Evolutionary conservation across 2,888 invertebrate species (phyloP).

Genomic region (Eulithis testata): DNA sequence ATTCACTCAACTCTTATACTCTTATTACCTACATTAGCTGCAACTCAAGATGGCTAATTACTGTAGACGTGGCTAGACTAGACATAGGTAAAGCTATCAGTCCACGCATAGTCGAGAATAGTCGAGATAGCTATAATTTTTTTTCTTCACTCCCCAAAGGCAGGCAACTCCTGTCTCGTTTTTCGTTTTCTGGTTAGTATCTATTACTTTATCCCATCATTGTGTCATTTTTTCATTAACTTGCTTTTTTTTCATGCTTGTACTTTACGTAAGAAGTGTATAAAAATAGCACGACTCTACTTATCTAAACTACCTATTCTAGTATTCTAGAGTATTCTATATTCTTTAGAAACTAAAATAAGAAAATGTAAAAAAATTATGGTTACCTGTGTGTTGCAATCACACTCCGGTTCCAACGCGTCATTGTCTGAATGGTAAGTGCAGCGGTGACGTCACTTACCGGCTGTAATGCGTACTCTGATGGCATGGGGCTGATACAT

Average conservation of each 20-base stretch:
- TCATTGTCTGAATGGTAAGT: constrained; percentile 31
- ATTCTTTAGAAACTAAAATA: too few relatives aligned
- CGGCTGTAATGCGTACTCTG: constrained; percentile 20
- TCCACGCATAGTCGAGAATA: background rate
- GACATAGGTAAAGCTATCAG: background rate
- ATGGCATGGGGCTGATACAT: constrained; percentile 5
- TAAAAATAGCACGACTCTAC: too few relatives aligned
- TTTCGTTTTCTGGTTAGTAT: too few relatives aligned
- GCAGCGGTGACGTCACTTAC: constrained; percentile 29
- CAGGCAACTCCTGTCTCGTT: too few relatives aligned
- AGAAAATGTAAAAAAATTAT: too few relatives aligned
- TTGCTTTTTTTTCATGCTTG: too few relatives aligned
- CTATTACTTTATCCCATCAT: too few relatives aligned
- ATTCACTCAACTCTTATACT: constrained; percentile 12
- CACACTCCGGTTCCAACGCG: background rate
- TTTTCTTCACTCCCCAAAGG: too few relatives aligned
- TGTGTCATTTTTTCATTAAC: too few relatives aligned
- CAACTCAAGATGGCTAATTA: constrained; percentile 27
- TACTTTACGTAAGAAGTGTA: too few relatives aligned
- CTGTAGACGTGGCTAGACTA: constrained; percentile 8
- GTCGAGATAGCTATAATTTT: background rate
- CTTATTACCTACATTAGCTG: constrained; percentile 25
- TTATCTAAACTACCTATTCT: too few relatives aligned
- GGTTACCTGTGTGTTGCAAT: background rate
- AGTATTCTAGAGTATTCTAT: too few relatives aligned